Conservation (phyloP, 2,888 invertebrate genomes). For the Andrena flavipes region DNA sequence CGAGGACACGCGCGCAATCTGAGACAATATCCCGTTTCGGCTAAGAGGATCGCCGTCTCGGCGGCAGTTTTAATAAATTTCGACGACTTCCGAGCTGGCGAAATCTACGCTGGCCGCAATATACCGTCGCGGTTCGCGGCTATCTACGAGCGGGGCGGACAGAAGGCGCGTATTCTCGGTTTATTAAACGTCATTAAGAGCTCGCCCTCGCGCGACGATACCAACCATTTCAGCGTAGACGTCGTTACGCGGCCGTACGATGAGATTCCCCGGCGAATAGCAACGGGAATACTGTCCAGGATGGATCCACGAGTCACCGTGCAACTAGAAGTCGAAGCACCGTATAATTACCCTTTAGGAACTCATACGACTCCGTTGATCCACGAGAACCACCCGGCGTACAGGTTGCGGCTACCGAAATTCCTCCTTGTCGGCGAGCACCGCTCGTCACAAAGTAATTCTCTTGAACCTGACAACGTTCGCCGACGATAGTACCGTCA, state of each 20-base stretch:
- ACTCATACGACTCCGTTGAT: not conserved
- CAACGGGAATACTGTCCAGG: not conserved
- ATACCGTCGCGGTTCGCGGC: constrained; percentile 1
- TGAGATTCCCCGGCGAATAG: not conserved
- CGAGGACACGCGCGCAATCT: constrained; percentile 50
- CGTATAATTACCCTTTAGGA: not conserved
- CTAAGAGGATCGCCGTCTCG: constrained; percentile 37
- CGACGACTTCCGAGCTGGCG: constrained; percentile 45
- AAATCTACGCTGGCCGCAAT: constrained; percentile 45
- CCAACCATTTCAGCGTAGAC: not conserved
- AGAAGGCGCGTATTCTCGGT: constrained; percentile 14
- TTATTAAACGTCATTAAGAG: constrained; percentile 32
- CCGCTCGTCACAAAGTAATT: too few species aligned
- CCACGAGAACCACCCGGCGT: too few species aligned
- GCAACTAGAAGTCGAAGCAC: too few species aligned
- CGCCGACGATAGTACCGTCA: too few species aligned
- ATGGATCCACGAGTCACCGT: not conserved
- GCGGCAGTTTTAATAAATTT: constrained; percentile 67
- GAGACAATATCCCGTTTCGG: constrained; percentile 66
- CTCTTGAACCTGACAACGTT: too few species aligned
- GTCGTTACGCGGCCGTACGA: not conserved
- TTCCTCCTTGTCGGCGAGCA: too few species aligned
- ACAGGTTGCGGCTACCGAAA: too few species aligned
- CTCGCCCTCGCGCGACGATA: not conserved
- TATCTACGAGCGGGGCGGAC: constrained; percentile 10